Evolutionary conservation across 2,888 invertebrate genomes (phyloP).

Genomic region (Caradrina clavipalpis): DNA sequence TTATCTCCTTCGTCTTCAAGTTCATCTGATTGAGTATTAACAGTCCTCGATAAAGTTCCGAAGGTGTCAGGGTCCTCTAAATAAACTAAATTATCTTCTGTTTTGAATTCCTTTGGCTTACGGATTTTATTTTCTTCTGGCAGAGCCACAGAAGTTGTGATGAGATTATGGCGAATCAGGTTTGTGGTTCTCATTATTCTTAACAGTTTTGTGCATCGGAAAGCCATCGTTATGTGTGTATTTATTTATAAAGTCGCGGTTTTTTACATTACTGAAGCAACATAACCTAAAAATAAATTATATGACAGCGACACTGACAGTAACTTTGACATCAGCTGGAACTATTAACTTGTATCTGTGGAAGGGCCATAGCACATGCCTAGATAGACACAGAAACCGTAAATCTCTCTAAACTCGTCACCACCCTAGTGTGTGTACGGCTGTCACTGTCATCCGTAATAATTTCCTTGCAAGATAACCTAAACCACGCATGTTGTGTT

Average conservation of each 20-base stretch:
- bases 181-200: conserved; percentile 66
- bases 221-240: conserved; percentile 71
- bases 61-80: conserved; percentile 91
- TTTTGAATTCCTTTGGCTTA: conserved; percentile 73
- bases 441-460: conserved; percentile 17
- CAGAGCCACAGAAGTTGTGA: conserved; percentile 63
- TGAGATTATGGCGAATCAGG: conserved; percentile 67
- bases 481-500: conserved; percentile 44
- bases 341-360: too few relatives aligned
- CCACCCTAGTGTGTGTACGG: too few relatives aligned
- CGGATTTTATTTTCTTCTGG: conserved; percentile 64
- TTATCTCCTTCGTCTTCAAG: conserved; percentile 90
- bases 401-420: too few relatives aligned
- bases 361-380: too few relatives aligned
- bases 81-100: conserved; percentile 78
- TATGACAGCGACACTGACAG: not conserved
- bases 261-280: conserved; percentile 4
- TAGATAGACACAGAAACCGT: too few relatives aligned
- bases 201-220: conserved; percentile 72
- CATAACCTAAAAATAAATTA: conserved; percentile 33
- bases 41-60: conserved; percentile 83
- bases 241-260: conserved; percentile 31
- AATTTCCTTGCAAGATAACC: conserved; percentile 40
- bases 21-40: conserved; percentile 68
- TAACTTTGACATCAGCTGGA: too few relatives aligned